Percentiles rank a stretch among this genome's conserved stretches.
Evolutionary conservation across 2,797 vertebrate genomes (phyloP).

Genomic region (Manis pentadactyla): DNA sequence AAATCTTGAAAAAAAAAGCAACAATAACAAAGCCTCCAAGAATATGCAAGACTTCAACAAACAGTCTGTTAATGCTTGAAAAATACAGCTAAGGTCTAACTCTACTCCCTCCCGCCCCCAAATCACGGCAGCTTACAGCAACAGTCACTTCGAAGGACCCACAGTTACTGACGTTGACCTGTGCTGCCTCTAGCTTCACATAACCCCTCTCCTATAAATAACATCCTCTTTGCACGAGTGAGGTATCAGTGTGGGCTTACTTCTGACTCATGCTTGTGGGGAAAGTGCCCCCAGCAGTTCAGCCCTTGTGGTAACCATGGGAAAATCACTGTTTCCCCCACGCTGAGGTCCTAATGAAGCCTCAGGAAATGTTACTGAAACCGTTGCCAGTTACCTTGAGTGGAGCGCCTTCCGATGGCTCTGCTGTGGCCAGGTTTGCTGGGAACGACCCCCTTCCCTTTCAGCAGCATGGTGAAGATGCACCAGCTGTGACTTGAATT

Average conservation of each 20-base stretch:
- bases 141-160: background rate
- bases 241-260: conserved; percentile 23
- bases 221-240: conserved; percentile 31
- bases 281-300: background rate
- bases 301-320: background rate
- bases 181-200: background rate
- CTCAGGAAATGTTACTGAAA: background rate
- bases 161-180: conserved; percentile 6
- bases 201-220: background rate
- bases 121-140: background rate
- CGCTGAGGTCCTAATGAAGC: background rate
- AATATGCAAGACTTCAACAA: background rate
- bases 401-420: background rate
- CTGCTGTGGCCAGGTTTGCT: background rate
- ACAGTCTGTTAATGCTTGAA: background rate
- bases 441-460: background rate
- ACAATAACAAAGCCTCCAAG: background rate
- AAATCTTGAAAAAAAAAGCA: background rate
- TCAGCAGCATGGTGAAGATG: background rate
- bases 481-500: background rate
- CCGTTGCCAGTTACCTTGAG: background rate
- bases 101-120: background rate
- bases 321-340: conserved; percentile 35
- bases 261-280: conserved; percentile 50
- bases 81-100: background rate